Evolutionary conservation across 2,888 invertebrate genomes (phyloP).

Genomic region (Pristionchus japonicus): DNA sequence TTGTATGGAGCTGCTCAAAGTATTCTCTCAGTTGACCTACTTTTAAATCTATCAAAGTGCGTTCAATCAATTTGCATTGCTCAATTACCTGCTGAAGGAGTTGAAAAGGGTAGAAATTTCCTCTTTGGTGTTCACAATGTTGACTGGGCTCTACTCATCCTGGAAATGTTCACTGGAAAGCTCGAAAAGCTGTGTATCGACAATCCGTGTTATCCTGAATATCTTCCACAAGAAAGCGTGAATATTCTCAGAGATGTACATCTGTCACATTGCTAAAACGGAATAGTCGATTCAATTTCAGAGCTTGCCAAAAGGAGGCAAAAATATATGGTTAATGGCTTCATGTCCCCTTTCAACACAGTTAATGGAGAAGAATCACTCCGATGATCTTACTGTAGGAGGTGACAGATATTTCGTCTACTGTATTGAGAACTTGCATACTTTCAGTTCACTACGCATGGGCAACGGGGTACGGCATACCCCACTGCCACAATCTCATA

Average conservation of each 20-base stretch:
- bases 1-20: neutral
- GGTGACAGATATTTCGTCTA: too few relatives aligned
- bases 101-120: neutral
- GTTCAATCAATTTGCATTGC: neutral
- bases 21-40: neutral
- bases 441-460: too few relatives aligned
- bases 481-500: too few relatives aligned
- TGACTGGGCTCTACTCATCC: neutral
- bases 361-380: neutral
- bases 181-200: neutral
- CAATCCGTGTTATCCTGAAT: neutral
- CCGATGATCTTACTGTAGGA: neutral
- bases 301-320: neutral
- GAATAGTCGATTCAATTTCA: neutral
- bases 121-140: neutral
- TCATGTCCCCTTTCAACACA: neutral
- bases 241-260: neutral
- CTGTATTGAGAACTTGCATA: too few relatives aligned
- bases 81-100: neutral
- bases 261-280: neutral
- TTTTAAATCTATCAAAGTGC: neutral
- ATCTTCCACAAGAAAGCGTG: neutral
- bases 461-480: too few relatives aligned
- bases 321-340: neutral
- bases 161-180: neutral